A percentile compares a stretch with the other conserved stretches of the same genome.
Conservation (phyloP, 2,888 invertebrate genomes). For the Drosophila niveifrons region DNA sequence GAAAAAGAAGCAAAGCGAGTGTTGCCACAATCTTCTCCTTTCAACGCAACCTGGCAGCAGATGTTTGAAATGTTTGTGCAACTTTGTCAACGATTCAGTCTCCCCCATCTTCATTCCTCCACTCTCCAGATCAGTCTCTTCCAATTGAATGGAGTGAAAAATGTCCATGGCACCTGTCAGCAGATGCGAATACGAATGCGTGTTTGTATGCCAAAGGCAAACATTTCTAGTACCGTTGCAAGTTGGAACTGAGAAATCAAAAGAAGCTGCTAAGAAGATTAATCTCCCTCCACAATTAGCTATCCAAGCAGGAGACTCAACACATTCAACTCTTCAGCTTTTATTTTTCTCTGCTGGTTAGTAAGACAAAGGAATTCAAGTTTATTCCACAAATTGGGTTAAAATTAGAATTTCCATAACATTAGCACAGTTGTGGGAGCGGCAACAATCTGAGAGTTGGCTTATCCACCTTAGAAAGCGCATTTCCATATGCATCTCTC, state of each 20-base stretch:
- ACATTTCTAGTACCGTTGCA: slow-evolving; percentile 59
- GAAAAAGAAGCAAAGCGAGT: background rate
- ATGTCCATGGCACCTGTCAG: slow-evolving; percentile 71
- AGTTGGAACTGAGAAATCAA: slow-evolving; percentile 17
- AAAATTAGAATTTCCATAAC: slow-evolving; percentile 57
- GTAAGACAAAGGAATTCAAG: slow-evolving; percentile 24
- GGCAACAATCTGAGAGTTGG: slow-evolving; percentile 15
- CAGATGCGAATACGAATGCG: slow-evolving; percentile 47
- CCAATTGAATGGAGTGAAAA: slow-evolving; percentile 65
- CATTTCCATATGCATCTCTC: slow-evolving; percentile 68
- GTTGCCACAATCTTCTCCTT: slow-evolving; percentile 46
- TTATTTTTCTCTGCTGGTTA: slow-evolving; percentile 24
- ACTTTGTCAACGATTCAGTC: slow-evolving; percentile 61
- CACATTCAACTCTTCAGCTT: background rate
- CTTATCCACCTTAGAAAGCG: slow-evolving; percentile 58
- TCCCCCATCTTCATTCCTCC: slow-evolving; percentile 4
- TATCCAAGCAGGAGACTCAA: background rate
- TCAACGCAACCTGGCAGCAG: slow-evolving; percentile 61
- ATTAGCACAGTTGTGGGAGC: slow-evolving; percentile 46
- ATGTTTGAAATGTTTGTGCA: slow-evolving; percentile 73
- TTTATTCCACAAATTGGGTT: slow-evolving; percentile 61
- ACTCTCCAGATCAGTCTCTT: slow-evolving; percentile 14
- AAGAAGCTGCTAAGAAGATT: slow-evolving; percentile 16
- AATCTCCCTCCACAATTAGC: slow-evolving; percentile 41
- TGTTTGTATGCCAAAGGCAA: slow-evolving; percentile 37